Conservation (phyloP, 2,888 invertebrate species). For the Oegoconia quadripuncta region DNA sequence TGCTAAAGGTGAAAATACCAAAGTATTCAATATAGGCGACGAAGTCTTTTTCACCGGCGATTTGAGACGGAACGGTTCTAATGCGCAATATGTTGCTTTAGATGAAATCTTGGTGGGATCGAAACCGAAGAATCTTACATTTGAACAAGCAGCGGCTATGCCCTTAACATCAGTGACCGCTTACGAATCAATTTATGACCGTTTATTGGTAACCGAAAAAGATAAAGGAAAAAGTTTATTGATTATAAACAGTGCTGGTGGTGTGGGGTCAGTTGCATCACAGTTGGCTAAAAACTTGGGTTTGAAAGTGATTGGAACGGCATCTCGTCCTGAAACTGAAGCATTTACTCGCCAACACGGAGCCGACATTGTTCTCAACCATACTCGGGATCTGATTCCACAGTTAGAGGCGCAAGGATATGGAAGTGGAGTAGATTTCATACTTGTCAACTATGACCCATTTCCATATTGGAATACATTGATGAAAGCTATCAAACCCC, state of each 20-base stretch:
- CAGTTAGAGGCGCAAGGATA: constrained; percentile 52
- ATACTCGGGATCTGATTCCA: constrained; percentile 46
- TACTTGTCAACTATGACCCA: constrained; percentile 64
- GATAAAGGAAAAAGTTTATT: constrained; percentile 57
- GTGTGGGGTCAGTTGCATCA: constrained; percentile 62
- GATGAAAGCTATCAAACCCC: constrained; percentile 56
- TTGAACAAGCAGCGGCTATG: constrained; percentile 67
- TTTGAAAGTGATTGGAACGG: constrained; percentile 63
- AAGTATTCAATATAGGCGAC: constrained; percentile 52
- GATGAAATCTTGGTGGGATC: constrained; percentile 50
- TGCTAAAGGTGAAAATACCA: constrained; percentile 44
- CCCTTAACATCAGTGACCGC: constrained; percentile 60
- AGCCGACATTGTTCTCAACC: constrained; percentile 55
- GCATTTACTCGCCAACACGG: constrained; percentile 49
- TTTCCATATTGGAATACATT: constrained; percentile 63
- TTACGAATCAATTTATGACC: constrained; percentile 55
- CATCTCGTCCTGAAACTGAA: constrained; percentile 52
- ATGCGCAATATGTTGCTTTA: constrained; percentile 58
- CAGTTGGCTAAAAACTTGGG: constrained; percentile 58
- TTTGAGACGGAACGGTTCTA: constrained; percentile 51
- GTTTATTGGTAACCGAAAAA: constrained; percentile 51
- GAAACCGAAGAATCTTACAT: constrained; percentile 57
- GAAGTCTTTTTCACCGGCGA: constrained; percentile 64
- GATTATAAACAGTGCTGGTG: constrained; percentile 65
- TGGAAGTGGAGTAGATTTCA: constrained; percentile 55